Conservation (phyloP, 2,113 vertebrate species). For the Ceuthmochares aereus region DNA sequence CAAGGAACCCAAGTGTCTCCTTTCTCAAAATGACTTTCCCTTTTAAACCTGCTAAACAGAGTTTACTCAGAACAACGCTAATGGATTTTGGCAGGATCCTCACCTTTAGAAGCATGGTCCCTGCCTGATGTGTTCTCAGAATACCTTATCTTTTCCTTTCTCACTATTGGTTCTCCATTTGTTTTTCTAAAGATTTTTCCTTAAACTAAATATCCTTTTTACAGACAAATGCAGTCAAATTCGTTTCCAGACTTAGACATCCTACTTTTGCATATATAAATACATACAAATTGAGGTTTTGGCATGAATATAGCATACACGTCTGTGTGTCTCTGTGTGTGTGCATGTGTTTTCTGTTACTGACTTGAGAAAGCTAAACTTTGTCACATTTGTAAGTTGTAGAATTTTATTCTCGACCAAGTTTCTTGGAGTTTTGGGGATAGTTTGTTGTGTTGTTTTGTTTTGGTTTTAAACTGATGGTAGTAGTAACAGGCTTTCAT, state of each 20-base stretch:
- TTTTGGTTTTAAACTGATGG: background rate
- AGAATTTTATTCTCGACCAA: background rate
- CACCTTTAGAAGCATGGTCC: background rate
- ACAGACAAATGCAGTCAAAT: background rate
- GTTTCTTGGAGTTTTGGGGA: background rate
- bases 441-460: background rate
- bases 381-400: background rate
- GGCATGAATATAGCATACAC: background rate
- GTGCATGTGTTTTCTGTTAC: background rate
- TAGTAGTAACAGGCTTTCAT: background rate
- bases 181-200: background rate
- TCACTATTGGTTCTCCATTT: background rate
- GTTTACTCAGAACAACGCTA: background rate
- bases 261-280: background rate
- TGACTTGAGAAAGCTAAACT: background rate
- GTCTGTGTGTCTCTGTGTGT: rapidly evolving
- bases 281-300: background rate
- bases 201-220: background rate
- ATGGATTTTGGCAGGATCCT: background rate
- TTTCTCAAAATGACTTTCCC: background rate
- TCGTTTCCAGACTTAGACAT: background rate
- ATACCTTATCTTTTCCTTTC: background rate
- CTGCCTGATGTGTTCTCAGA: background rate
- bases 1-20: background rate
- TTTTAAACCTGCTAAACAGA: background rate